Evolutionary conservation across 2,888 invertebrate genomes (phyloP).

Genomic region (Aporophyla lueneburgensis): DNA sequence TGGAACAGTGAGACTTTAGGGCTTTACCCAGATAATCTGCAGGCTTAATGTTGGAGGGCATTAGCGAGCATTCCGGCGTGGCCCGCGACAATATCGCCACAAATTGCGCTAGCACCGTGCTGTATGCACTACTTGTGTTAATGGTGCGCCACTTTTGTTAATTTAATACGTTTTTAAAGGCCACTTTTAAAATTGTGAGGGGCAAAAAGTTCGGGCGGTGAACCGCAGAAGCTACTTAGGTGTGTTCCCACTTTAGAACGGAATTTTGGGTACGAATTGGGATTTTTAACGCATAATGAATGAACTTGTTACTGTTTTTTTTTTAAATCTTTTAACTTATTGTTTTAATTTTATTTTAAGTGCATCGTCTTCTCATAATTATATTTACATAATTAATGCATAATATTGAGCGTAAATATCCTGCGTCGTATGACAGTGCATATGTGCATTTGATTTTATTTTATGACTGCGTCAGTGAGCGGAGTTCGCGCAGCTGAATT

Average conservation of each 20-base stretch:
- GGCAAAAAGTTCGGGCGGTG: constrained; percentile 24
- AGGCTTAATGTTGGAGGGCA: constrained; percentile 78
- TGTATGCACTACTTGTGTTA: constrained; percentile 62
- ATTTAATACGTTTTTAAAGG: constrained; percentile 57
- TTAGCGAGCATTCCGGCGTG: constrained; percentile 75
- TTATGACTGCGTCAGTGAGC: no score
- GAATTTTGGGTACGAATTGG: constrained; percentile 14
- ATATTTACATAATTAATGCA: no score
- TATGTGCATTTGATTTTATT: no score
- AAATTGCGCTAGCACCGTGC: constrained; percentile 66
- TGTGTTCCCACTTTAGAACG: constrained; percentile 6
- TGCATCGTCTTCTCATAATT: no score
- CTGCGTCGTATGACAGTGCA: no score
- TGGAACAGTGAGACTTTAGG: constrained; percentile 73
- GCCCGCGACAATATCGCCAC: constrained; percentile 71
- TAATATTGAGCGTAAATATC: no score
- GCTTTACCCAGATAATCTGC: constrained; percentile 78
- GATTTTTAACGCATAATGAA: constrained; percentile 13
- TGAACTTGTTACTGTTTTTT: neutral
- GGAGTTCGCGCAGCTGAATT: no score
- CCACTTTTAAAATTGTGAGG: constrained; percentile 41
- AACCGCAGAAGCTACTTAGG: constrained; percentile 39
- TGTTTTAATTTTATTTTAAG: no score
- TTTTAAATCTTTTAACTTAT: no score
- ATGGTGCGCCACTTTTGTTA: constrained; percentile 62